Percentiles rank a stretch among this genome's conserved stretches.
These are phyloP conservation scores for Ligdia adustata DNA, from an alignment of 2,888 invertebrate genomes.

Conservation along the genomic window DNA sequence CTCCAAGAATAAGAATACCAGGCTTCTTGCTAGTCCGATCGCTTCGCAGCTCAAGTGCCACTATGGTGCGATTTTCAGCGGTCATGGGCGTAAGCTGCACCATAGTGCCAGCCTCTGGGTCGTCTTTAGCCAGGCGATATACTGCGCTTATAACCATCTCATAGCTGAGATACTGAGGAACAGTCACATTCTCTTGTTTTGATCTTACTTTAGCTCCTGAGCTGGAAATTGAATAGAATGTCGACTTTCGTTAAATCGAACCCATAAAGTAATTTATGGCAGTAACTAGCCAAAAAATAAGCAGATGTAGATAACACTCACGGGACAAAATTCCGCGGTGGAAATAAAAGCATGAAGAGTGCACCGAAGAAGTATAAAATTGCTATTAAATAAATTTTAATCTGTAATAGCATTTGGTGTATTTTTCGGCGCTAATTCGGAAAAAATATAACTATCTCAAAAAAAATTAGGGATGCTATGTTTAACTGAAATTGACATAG, in stretches of 20 bases:
- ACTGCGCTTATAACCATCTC: constrained; percentile 40
- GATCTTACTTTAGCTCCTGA: constrained; percentile 69
- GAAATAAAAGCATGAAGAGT: constrained; percentile 67
- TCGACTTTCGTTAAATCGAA: too few species aligned
- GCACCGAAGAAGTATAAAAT: constrained; percentile 64
- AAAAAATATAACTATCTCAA: too few species aligned
- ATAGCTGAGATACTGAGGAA: too few species aligned
- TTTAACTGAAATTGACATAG: too few species aligned
- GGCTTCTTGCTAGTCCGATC: constrained; percentile 67
- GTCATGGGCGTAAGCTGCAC: constrained; percentile 54
- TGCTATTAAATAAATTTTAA: constrained; percentile 68
- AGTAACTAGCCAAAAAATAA: neutral
- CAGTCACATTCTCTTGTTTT: too few species aligned
- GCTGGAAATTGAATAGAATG: constrained; percentile 53
- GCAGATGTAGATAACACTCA: constrained; percentile 42
- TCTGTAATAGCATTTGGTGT: constrained; percentile 67
- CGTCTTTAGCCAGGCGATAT: constrained; percentile 47
- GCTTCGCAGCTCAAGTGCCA: constrained; percentile 69
- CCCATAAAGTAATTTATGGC: neutral
- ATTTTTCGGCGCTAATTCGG: too few species aligned
- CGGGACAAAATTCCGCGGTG: constrained; percentile 72
- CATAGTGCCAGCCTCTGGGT: constrained; percentile 57
- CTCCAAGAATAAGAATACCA: constrained; percentile 72
- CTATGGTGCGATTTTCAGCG: constrained; percentile 57
- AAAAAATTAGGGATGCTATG: too few species aligned